These are phyloP conservation scores for Cyprinella venusta DNA, from an alignment of 2,797 vertebrate genomes.

Conservation along the genomic window DNA sequence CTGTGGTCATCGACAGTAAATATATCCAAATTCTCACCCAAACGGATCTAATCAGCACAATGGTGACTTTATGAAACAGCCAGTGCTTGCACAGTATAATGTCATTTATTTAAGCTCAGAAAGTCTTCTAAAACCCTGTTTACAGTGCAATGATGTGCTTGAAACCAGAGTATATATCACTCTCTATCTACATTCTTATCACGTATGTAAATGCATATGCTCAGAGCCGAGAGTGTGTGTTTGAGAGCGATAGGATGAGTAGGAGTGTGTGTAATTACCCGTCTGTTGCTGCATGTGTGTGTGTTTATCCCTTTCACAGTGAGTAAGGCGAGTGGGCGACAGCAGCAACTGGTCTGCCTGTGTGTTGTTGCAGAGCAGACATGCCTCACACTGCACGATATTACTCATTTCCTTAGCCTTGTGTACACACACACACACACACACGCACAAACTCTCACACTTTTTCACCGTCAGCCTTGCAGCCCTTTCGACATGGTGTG, in stretches of 20 bases:
- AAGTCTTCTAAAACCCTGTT: conserved; percentile 12
- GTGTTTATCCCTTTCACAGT: conserved; percentile 69
- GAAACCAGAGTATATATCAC: conserved; percentile 60
- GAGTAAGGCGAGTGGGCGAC: conserved; percentile 85
- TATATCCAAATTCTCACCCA: background rate
- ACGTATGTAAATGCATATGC: conserved; percentile 54
- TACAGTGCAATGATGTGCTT: conserved; percentile 53
- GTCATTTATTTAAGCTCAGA: background rate
- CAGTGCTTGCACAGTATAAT: background rate
- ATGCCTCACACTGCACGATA: conserved; percentile 83
- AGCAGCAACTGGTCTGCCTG: conserved; percentile 83
- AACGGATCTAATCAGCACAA: background rate
- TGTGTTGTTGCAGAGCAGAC: conserved; percentile 83
- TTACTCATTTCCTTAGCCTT: conserved; percentile 86
- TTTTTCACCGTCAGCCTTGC: conserved; percentile 34
- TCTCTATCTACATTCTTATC: conserved; percentile 30
- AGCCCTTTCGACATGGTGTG: conserved; percentile 68
- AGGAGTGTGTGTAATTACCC: conserved; percentile 50
- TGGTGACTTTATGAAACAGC: background rate
- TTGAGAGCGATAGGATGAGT: conserved; percentile 44
- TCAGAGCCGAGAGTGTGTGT: conserved; percentile 35
- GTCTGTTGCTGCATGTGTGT: conserved; percentile 50
- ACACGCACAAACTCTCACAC: conserved; percentile 56
- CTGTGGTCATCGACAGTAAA: background rate
- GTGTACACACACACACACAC: conserved; percentile 71